Evolutionary conservation across 2,113 vertebrate genomes (phyloP).

Genomic region (Menura novaehollandiae): DNA sequence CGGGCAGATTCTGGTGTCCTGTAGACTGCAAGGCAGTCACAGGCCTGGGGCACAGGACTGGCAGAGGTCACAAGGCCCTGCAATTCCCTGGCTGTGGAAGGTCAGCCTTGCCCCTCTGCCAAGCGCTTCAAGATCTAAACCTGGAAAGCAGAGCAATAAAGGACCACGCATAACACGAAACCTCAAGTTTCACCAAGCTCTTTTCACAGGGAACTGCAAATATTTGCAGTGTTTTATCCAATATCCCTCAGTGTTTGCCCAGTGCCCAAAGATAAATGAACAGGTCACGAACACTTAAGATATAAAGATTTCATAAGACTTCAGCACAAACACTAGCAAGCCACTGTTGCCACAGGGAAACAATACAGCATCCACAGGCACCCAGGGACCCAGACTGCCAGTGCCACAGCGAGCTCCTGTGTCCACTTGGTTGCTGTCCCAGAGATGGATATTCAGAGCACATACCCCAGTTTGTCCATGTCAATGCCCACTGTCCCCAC

Average conservation of each 20-base stretch:
- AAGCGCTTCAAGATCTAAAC: neutral
- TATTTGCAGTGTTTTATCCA: slow-evolving; percentile 1
- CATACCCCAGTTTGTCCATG: accelerated
- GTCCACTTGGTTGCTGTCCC: neutral
- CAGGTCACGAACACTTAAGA: neutral
- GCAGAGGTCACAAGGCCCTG: neutral
- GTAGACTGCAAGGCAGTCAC: accelerated
- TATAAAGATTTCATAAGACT: neutral
- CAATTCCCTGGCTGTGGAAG: neutral
- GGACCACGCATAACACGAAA: accelerated
- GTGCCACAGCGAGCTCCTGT: accelerated
- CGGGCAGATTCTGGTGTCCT: accelerated
- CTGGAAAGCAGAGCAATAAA: neutral
- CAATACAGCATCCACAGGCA: accelerated
- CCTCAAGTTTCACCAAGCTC: neutral
- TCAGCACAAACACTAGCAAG: neutral
- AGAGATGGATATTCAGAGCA: neutral
- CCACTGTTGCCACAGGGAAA: neutral
- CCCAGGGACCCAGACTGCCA: accelerated
- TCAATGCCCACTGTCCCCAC: neutral
- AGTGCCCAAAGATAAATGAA: neutral
- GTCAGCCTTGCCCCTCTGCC: neutral
- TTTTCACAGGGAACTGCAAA: neutral
- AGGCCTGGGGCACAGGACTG: neutral
- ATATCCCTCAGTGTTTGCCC: neutral